phyloP scores from a whole-genome alignment of 2,888 invertebrate species.

The Trichopria drosophilae region DNA sequence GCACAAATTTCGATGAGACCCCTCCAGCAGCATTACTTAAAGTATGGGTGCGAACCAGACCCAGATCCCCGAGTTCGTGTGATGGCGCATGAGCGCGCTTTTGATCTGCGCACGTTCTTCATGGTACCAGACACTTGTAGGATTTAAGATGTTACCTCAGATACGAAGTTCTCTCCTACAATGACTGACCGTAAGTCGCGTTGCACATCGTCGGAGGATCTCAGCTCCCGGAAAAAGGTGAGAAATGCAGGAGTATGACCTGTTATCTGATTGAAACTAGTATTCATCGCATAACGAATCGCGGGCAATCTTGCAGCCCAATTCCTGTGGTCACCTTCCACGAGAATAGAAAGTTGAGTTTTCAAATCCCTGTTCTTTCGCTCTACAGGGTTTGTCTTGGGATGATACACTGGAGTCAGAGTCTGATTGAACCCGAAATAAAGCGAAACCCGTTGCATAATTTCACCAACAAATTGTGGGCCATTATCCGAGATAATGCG shows the following conservation, averaged over 20 bases:
- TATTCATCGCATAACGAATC: constrained; percentile 52
- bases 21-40: not conserved
- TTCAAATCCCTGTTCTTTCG: constrained; percentile 48
- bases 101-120: no score
- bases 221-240: no score
- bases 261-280: no score
- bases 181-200: no score
- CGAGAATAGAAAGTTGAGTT: constrained; percentile 41
- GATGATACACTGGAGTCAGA: constrained; percentile 47
- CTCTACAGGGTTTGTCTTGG: constrained; percentile 48
- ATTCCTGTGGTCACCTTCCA: constrained; percentile 38
- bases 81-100: no score
- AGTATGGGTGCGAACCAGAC: not conserved
- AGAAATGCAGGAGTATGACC: no score
- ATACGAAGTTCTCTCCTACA: no score
- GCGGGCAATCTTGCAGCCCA: constrained; percentile 46
- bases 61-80: not conserved
- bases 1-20: not conserved
- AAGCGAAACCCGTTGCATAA: constrained; percentile 48
- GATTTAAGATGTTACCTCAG: no score
- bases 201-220: no score
- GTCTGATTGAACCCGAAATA: no score
- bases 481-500: constrained; percentile 51
- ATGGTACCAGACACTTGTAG: no score
- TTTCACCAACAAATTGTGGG: constrained; percentile 44